Conservation (phyloP, 2,113 vertebrate species). For the Cephalopterus ornatus region DNA sequence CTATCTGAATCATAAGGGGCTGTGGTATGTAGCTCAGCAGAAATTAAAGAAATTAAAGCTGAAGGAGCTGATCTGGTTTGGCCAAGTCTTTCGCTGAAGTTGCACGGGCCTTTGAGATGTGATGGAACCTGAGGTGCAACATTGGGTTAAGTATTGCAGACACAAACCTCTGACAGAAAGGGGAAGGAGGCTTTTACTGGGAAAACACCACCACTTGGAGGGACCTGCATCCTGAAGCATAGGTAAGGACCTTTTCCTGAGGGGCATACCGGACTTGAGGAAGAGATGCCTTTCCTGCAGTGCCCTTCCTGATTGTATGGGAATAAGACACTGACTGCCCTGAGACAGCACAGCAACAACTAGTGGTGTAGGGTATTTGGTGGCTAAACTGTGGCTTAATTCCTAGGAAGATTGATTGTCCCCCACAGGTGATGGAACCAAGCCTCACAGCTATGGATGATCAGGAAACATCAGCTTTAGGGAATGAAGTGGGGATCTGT, state of each 20-base stretch:
- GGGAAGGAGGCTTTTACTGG: neutral
- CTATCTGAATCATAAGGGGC: neutral
- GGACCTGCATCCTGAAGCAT: neutral
- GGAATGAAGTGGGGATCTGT: neutral
- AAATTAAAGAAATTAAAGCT: conserved; percentile 7
- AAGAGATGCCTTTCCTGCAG: neutral
- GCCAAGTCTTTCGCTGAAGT: neutral
- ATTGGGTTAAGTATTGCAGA: fast-evolving
- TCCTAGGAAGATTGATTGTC: fast-evolving
- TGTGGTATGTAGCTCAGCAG: neutral
- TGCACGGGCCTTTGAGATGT: neutral
- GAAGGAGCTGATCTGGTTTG: neutral
- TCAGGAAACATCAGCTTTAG: neutral
- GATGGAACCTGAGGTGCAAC: neutral
- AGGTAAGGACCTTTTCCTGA: neutral
- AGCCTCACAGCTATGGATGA: neutral
- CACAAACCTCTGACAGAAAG: neutral
- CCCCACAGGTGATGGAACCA: neutral
- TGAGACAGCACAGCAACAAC: neutral
- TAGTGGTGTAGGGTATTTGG: neutral
- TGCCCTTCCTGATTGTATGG: neutral
- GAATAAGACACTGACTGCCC: neutral
- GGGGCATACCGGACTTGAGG: neutral
- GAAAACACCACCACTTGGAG: fast-evolving
- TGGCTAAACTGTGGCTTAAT: neutral